Evolutionary conservation across 2,888 invertebrate genomes (phyloP).

Genomic region (Aporophyla lueneburgensis): DNA sequence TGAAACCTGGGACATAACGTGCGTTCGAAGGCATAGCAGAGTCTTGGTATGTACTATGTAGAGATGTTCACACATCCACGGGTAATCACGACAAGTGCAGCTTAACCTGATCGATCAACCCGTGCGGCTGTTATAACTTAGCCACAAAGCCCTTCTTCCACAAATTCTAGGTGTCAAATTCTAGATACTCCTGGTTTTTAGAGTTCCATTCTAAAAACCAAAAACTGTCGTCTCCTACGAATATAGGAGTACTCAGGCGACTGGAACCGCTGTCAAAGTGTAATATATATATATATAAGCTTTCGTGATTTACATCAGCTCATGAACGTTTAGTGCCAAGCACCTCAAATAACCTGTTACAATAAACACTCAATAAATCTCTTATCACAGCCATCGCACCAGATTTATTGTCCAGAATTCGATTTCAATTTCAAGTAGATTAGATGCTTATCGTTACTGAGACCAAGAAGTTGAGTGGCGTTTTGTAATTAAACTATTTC

Average conservation of each 20-base stretch:
- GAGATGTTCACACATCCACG: too few species aligned
- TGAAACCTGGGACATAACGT: too few species aligned
- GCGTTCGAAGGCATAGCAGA: too few species aligned
- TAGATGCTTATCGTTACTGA: background rate
- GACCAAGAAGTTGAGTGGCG: background rate
- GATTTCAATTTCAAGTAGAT: constrained; percentile 32
- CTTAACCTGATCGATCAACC: too few species aligned
- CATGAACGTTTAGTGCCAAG: constrained; percentile 11
- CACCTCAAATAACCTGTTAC: constrained; percentile 15
- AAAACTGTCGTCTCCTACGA: background rate
- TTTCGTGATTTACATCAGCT: constrained; percentile 4
- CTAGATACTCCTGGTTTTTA: too few species aligned
- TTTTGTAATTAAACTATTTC: constrained; percentile 10
- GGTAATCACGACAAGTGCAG: too few species aligned
- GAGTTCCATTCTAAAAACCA: background rate
- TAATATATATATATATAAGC: background rate
- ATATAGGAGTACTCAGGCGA: too few species aligned
- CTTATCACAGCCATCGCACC: background rate
- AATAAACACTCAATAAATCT: constrained; percentile 35
- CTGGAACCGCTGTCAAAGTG: too few species aligned
- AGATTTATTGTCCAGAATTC: constrained; percentile 19
- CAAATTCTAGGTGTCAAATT: background rate
- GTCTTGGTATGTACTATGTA: too few species aligned
- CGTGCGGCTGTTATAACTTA: too few species aligned
- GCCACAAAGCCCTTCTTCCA: too few species aligned